Evolutionary conservation across 1,140 invertebrate species (phyloP), one percentile per base, ranked within the genome.

Genomic region (Drosophila prosaltans): DNA sequence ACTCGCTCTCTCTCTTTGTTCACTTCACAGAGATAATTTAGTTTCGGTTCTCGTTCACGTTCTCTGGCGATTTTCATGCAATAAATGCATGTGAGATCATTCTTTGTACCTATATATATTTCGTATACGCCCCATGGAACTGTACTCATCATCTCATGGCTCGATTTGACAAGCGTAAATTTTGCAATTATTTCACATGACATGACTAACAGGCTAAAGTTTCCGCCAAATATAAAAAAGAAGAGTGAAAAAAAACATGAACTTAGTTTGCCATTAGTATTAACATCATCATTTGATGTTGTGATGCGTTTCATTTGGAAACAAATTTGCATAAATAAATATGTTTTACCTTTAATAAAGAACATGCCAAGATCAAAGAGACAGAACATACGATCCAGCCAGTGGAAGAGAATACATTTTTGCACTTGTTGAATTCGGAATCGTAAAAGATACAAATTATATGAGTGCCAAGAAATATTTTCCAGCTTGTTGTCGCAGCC

Each of bases 61-160:
- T 78, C 39, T 66, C 55, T 74, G 61, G 66, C 69, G 68, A 64
- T 76, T 88, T 89, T 83, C 80, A 83, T 89, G 84, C 84, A 89
- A 68, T 69, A 80, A 80, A 60, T 88, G 83, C 83, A 88, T 88
- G 83, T 89, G 83, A 88, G 84, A 84, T 84, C 81, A 88, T 89
- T 80, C 72, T n/a, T 48, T 68, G 54, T 65, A 69, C 60, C 73
- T 73, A 72, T 7, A 76, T 80, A 83, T 69, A 66, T 89, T 89
- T 84, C 71, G 84, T 83, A 89, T 89, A 78, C 84, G 84, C 80
- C 74, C 69, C 78, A 48, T 88, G 80, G 76, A 66, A 79, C 80
- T 71, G 81, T 61, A 63, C 66, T 72, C 76, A 81, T 85, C 76
- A 76, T 69, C 66, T 69, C 66, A 48, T 32, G 63, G 28, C 54